These are phyloP conservation scores for Mohoua ochrocephala DNA, from an alignment of 2,113 vertebrate genomes.

Conservation along the genomic window DNA sequence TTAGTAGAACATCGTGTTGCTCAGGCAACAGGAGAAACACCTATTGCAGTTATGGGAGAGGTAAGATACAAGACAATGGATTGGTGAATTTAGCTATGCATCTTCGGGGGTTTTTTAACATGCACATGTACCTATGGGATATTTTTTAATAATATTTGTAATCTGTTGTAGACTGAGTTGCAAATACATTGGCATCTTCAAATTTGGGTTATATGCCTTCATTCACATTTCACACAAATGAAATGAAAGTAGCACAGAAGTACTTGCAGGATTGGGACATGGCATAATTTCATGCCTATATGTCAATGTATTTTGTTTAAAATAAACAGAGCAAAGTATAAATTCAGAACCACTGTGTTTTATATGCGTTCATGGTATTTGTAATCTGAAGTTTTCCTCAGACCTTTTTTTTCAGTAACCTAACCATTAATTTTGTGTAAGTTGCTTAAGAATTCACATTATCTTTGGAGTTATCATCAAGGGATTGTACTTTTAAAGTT, in stretches of 20 bases:
- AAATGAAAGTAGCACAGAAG: background rate
- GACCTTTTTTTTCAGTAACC: background rate
- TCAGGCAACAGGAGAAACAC: constrained; percentile 82
- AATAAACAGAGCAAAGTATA: background rate
- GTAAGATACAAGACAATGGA: constrained; percentile 64
- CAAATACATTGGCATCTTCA: background rate
- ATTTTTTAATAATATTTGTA: background rate
- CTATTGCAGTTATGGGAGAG: constrained; percentile 85
- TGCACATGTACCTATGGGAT: background rate
- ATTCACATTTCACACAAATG: background rate
- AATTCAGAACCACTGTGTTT: background rate
- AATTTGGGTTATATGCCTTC: background rate
- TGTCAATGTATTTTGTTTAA: background rate
- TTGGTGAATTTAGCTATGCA: background rate
- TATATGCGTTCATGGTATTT: background rate
- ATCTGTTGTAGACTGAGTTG: background rate
- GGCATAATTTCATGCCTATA: background rate
- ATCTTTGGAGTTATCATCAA: background rate
- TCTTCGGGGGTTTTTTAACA: background rate
- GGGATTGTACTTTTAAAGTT: background rate
- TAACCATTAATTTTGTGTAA: background rate
- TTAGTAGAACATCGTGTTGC: constrained; percentile 83
- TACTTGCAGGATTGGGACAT: background rate
- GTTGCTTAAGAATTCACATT: background rate
- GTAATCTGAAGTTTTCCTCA: background rate